These are phyloP conservation scores for Poicephalus meyeri DNA, from an alignment of 2,113 vertebrate species.

Conservation along the genomic window DNA sequence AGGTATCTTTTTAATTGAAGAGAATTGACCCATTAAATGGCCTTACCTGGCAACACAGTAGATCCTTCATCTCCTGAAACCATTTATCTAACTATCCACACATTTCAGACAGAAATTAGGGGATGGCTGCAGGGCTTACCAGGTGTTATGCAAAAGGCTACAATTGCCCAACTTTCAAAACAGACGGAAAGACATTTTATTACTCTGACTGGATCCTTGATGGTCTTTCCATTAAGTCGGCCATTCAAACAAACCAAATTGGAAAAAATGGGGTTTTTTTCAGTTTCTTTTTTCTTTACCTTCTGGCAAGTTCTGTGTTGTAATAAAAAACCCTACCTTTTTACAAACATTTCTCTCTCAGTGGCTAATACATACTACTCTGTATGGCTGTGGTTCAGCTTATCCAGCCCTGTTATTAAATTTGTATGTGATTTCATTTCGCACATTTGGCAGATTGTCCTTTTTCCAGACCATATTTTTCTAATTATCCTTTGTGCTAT, in stretches of 20 bases:
- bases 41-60: not conserved
- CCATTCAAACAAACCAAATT: not conserved
- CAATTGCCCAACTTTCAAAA: not conserved
- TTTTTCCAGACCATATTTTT: constrained; percentile 35
- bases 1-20: not conserved
- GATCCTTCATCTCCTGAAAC: not conserved
- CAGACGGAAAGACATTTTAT: not conserved
- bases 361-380: not conserved
- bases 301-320: not conserved
- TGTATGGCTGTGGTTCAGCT: not conserved
- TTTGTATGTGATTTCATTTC: not conserved
- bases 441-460: not conserved
- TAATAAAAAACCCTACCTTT: not conserved
- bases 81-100: not conserved
- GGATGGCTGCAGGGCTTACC: not conserved
- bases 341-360: not conserved
- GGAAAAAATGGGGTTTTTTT: not conserved
- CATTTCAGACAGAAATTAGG: not conserved
- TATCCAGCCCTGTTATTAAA: not conserved
- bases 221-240: not conserved
- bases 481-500: not conserved
- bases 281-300: not conserved
- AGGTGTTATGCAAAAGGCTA: not conserved
- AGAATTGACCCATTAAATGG: not conserved
- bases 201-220: not conserved